Evolutionary conservation across 2,888 invertebrate genomes (phyloP), one percentile per base, ranked within the genome.

Genomic region (Parnassius glacialis): DNA sequence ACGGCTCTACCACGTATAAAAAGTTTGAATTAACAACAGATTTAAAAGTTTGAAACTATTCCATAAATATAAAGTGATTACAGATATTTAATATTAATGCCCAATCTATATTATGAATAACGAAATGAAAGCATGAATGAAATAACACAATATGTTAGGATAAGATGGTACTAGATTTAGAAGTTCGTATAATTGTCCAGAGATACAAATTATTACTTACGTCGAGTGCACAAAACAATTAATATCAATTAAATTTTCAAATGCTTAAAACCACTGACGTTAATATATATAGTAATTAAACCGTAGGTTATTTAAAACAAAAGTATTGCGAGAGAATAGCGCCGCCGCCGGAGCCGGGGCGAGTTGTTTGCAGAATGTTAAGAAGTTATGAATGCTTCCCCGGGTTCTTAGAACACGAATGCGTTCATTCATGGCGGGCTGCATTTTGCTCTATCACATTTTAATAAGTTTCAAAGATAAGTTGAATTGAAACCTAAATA

Each of bases 361-460:
- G 65, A 59, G 70, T 70, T 75, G 71, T 67, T 68, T 67, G 74
- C 74, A 74, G 74, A 74, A 82, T 76, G 77, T 65, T 70, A 34
- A 34, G 34, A 34, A 34, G 7, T 34, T 34, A 34, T 68, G 79
- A 79, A 80, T 83, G 83, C 79, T 72, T 74, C 74, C 67, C 68
- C 71, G 72, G 69, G 64, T 86, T 84, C 87, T 76, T 59, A 70
- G 85, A 84, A 85, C 68, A 43, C 43, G 66, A 67, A 74, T 71
- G 68, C 68, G 70, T 70, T 68, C 74, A 75, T 81, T 78, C 74
- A 73, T 50, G 9, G 25, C 7, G 25, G 5, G 25, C 25, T 34
- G 34, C 34, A 34, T 34, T 34, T 34, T 34, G 7, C 34, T 34
- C 34, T 34, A 34, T 34, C 34, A 34, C 16, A 16, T 44, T 44